Percentiles rank a stretch among this genome's conserved stretches.
Conservation (phyloP, 2,797 vertebrate genomes). For the Xyrichtys novacula region DNA sequence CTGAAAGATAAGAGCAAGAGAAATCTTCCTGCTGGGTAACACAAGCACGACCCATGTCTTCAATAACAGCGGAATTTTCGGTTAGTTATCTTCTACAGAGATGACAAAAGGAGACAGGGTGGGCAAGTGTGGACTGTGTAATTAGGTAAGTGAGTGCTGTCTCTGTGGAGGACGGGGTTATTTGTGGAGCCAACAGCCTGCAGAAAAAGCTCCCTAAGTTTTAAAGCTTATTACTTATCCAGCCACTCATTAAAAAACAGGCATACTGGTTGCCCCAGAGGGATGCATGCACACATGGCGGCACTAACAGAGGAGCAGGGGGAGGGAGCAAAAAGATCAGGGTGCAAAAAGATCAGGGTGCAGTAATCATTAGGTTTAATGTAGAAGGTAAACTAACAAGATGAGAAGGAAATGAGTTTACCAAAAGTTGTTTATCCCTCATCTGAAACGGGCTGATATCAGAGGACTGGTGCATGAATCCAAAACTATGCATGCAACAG, state of each 20-base stretch:
- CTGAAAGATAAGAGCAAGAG: constrained; percentile 34
- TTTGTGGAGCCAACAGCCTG: constrained; percentile 71
- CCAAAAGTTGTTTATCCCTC: background rate
- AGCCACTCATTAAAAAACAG: constrained; percentile 62
- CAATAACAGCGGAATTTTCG: constrained; percentile 29
- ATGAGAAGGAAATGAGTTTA: background rate
- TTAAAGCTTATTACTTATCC: constrained; percentile 72
- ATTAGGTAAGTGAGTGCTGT: constrained; percentile 68
- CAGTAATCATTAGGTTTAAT: constrained; percentile 22
- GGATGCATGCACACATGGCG: constrained; percentile 29
- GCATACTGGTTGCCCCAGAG: constrained; percentile 20
- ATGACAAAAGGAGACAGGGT: constrained; percentile 2
- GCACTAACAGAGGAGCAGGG: too few species aligned
- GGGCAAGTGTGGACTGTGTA: constrained; percentile 55
- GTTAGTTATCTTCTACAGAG: constrained; percentile 46
- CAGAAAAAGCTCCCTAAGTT: constrained; percentile 66
- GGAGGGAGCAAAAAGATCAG: constrained; percentile 41
- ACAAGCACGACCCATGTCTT: constrained; percentile 22
- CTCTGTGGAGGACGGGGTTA: constrained; percentile 51
- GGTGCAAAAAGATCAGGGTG: constrained; percentile 29
- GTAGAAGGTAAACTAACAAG: constrained; percentile 27
- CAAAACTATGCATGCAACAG: background rate
- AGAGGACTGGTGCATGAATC: background rate
- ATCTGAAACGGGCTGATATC: background rate
- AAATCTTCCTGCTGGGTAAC: constrained; percentile 45